phyloP scores from a whole-genome alignment of 2,113 vertebrate species.

The Colinus virginianus region DNA sequence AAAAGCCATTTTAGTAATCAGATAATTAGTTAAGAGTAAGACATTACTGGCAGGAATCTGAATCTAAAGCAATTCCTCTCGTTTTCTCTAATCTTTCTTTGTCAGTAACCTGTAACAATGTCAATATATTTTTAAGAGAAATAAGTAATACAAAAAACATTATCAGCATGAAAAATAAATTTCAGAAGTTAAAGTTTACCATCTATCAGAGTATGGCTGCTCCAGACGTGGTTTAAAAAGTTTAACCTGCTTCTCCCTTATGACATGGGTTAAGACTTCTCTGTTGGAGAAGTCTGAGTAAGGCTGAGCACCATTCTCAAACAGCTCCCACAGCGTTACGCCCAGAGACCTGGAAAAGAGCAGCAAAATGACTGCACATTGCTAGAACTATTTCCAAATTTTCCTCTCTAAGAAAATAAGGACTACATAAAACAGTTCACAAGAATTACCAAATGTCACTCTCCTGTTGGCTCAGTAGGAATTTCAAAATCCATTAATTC shows the following conservation, averaged over 20 bases:
- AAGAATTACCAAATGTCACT: neutral
- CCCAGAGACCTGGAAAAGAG: conserved; percentile 87
- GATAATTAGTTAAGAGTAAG: neutral
- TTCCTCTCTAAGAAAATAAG: neutral
- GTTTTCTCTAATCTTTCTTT: neutral
- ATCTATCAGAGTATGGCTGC: conserved; percentile 87
- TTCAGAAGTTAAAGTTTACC: conserved; percentile 79
- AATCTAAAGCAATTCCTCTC: neutral
- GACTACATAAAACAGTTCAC: neutral
- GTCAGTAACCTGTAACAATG: neutral
- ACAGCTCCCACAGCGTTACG: conserved; percentile 94
- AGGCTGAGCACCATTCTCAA: conserved; percentile 87
- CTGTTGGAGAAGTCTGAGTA: conserved; percentile 87
- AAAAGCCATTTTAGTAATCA: neutral
- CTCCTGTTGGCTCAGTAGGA: neutral
- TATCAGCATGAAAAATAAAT: neutral
- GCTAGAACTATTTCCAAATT: neutral
- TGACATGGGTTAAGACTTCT: conserved; percentile 83
- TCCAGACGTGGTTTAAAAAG: conserved; percentile 89
- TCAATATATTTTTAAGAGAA: neutral
- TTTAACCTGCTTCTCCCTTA: conserved; percentile 87
- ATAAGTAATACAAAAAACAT: neutral
- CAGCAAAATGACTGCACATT: neutral
- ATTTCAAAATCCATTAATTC: neutral
- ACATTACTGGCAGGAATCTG: neutral